Conservation (phyloP, 2,797 vertebrate species). For the Sarcophilus harrisii region DNA sequence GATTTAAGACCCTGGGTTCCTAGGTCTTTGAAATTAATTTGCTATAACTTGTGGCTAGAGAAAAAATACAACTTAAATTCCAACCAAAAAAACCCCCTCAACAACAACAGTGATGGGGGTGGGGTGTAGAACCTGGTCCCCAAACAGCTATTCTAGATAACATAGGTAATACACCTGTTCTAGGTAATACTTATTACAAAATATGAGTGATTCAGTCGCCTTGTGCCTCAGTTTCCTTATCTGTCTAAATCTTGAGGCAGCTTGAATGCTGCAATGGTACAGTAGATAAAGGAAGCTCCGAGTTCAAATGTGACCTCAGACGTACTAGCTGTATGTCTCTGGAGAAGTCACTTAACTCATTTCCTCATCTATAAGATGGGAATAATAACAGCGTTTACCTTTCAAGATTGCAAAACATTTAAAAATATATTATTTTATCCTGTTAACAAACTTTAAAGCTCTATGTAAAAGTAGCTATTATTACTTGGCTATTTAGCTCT, state of each 20-base stretch:
- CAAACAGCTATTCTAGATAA: slow-evolving; percentile 27
- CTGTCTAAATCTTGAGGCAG: not conserved
- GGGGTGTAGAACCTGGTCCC: not conserved
- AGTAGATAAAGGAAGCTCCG: not conserved
- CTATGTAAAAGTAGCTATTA: not conserved
- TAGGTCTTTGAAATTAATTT: slow-evolving; percentile 56
- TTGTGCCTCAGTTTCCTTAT: not conserved
- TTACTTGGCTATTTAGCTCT: not conserved
- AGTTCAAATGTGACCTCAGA: not conserved
- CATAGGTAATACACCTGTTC: not conserved
- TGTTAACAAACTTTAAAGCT: not conserved
- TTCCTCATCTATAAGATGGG: not conserved
- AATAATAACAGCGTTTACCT: not conserved
- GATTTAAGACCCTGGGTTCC: not conserved
- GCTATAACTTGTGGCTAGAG: slow-evolving; percentile 32
- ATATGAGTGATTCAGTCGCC: not conserved
- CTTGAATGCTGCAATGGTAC: not conserved
- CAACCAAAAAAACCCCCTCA: slow-evolving; percentile 17
- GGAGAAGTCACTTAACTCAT: not conserved
- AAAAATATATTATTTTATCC: no score
- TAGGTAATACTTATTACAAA: not conserved
- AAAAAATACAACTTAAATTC: slow-evolving; percentile 57
- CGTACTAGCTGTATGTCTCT: not conserved
- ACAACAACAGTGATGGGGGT: not conserved
- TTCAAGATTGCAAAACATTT: not conserved